Evolutionary conservation across 92 coral and sea anemone genomes (phyloP).

Genomic region (Hydrozoanthus gracilis): DNA sequence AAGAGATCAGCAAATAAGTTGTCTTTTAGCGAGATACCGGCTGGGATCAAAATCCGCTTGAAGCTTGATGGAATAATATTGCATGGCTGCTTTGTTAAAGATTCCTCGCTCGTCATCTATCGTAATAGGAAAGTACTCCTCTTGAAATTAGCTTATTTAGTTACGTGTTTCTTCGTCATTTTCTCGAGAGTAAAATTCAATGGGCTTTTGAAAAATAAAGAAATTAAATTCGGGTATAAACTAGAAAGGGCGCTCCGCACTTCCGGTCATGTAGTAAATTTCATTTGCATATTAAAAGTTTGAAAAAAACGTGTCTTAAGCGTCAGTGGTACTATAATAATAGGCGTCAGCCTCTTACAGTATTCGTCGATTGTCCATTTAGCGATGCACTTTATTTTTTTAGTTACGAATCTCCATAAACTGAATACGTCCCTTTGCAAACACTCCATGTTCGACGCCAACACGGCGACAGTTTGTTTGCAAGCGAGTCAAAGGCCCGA

Average conservation of each 20-base stretch:
- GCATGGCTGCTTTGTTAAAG: not conserved
- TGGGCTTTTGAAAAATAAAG: not conserved
- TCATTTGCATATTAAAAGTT: not conserved
- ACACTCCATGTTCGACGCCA: slow-evolving; percentile 15
- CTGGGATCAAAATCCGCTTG: too few species aligned
- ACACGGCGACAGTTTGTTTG: slow-evolving; percentile 25
- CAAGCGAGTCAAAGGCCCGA: not conserved
- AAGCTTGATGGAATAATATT: too few species aligned
- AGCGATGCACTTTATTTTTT: not conserved
- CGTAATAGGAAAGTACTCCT: not conserved
- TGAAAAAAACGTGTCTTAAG: not conserved
- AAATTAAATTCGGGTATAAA: not conserved
- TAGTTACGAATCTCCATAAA: not conserved
- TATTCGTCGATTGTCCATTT: slow-evolving; percentile 27
- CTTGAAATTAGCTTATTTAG: slow-evolving; percentile 2
- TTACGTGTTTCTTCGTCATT: slow-evolving; percentile 24
- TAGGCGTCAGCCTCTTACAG: slow-evolving; percentile 1
- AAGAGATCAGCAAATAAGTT: not conserved
- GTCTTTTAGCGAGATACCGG: too few species aligned
- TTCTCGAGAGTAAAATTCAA: not conserved
- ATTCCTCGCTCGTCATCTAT: not conserved
- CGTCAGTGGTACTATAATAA: not conserved
- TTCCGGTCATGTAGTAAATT: slow-evolving; percentile 2
- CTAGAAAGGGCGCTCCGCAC: not conserved
- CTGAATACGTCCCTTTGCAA: slow-evolving; percentile 3